Evolutionary conservation across 1,140 invertebrate species (phyloP), one percentile per base, ranked within the genome.

Genomic region (Idris sp.): DNA sequence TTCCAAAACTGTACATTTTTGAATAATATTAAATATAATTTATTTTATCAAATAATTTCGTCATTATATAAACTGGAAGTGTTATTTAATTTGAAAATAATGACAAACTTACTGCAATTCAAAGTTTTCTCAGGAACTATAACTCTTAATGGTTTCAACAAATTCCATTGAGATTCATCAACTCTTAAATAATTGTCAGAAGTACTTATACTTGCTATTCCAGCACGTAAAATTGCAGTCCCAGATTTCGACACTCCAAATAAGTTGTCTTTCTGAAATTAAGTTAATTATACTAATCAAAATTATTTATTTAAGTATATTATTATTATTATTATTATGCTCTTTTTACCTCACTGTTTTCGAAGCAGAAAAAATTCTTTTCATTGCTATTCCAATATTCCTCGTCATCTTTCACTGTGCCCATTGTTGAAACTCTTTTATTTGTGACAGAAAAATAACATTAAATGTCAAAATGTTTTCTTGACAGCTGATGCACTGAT

Each of bases 111-210:
- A 88, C 88, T 84, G 56, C 74, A 77, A 54, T 72, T 78, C 11
- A 88, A 77, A 4, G 82, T 79, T 73, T 84, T 86, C 19, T 85
- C 83, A 11, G 83, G 83, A 43, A 88, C 85, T 11, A 88, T 78
- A 8, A 81, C 85, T 10, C 80, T 61, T 13, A 88, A 28, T 26
- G 85, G 85, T 71, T 86, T 87, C 5, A 81, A 62, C 0, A 13
- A 54, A 58, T 73, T 81, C 49, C 73, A 76, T 25, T 83, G 79
- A 59, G 77, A 74, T 75, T 81, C 81, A 59, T 81, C 76, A 0
- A 54, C 62, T 6, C 80, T 81, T 16, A 83, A 53, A 59, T 64
- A 79, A 26, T 48, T 72, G 36, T 83, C 78, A 1, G 80, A 78
- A 3, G 76, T 54, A 18, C 78, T 74, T 6, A 80, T 78, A 54